These are phyloP conservation scores for Lucilia sericata DNA, from an alignment of 1,140 invertebrate species.

Conservation along the genomic window DNA sequence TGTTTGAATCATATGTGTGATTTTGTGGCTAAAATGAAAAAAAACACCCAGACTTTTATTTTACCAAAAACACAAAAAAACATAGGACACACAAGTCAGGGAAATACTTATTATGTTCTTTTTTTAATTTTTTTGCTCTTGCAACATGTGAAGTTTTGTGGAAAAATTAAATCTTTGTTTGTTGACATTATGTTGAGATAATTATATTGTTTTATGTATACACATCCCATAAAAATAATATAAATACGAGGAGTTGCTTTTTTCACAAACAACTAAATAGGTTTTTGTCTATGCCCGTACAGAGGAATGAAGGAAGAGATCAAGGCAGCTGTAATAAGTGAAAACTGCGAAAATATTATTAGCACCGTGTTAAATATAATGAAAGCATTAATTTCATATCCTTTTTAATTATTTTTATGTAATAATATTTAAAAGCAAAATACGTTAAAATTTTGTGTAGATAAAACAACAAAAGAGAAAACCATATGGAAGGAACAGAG, in stretches of 20 bases:
- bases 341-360: not conserved
- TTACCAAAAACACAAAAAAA: not conserved
- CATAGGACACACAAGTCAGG: not conserved
- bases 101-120: not conserved
- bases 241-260: not conserved
- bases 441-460: not conserved
- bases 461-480: not conserved
- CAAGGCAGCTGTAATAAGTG: not conserved
- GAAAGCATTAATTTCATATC: constrained; percentile 42
- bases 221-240: not conserved
- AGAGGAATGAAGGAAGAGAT: not conserved
- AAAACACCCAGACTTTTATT: not conserved
- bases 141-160: not conserved
- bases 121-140: not conserved
- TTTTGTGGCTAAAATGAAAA: constrained; percentile 20
- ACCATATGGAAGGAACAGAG: not conserved
- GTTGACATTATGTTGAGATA: constrained; percentile 40
- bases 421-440: constrained; percentile 21
- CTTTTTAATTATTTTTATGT: constrained; percentile 43
- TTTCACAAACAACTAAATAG: not conserved
- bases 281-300: not conserved
- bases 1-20: constrained; percentile 18
- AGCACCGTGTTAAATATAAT: constrained; percentile 38
- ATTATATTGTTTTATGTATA: constrained; percentile 34
- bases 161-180: constrained; percentile 36